These are phyloP conservation scores for Eumeta japonica DNA, from an alignment of 1,140 invertebrate genomes.

Conservation along the genomic window DNA sequence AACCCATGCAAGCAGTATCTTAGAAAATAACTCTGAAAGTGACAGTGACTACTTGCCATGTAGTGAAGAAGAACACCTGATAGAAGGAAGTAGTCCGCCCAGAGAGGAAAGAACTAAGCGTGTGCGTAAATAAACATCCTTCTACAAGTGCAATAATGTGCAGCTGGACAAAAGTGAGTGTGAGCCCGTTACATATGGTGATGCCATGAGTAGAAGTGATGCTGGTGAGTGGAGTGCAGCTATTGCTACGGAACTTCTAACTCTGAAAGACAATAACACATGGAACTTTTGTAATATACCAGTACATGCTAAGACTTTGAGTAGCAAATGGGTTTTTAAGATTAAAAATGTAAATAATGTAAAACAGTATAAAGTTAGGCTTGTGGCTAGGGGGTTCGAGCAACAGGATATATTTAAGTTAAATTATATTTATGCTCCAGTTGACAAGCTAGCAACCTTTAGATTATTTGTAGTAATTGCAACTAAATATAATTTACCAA, in stretches of 20 bases:
- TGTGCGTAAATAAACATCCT: constrained; percentile 13
- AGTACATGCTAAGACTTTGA: neutral
- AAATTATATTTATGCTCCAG: constrained; percentile 1
- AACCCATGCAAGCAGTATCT: neutral
- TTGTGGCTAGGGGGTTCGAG: constrained; percentile 1
- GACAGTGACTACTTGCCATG: constrained; percentile 14
- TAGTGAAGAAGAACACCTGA: constrained; percentile 12
- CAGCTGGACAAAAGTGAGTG: constrained; percentile 7
- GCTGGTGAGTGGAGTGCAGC: constrained; percentile 19
- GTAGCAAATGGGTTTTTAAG: constrained; percentile 4
- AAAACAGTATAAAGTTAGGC: neutral
- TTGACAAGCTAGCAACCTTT: constrained; percentile 3
- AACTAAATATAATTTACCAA: neutral
- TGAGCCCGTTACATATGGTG: constrained; percentile 20
- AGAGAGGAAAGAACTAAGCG: constrained; percentile 8
- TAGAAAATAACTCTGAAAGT: constrained; percentile 9
- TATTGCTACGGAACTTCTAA: constrained; percentile 20
- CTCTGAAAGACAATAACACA: constrained; percentile 13
- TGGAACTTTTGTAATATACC: constrained; percentile 1
- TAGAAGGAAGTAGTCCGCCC: constrained; percentile 11
- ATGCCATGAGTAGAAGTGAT: constrained; percentile 19
- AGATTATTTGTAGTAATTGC: constrained; percentile 2
- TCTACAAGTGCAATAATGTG: constrained; percentile 16
- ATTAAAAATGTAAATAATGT: neutral
- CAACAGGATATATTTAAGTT: neutral